A percentile compares a stretch with the other conserved stretches of the same genome.
Evolutionary conservation across 2,113 vertebrate genomes (phyloP).

Genomic region (Pygoscelis adeliae): DNA sequence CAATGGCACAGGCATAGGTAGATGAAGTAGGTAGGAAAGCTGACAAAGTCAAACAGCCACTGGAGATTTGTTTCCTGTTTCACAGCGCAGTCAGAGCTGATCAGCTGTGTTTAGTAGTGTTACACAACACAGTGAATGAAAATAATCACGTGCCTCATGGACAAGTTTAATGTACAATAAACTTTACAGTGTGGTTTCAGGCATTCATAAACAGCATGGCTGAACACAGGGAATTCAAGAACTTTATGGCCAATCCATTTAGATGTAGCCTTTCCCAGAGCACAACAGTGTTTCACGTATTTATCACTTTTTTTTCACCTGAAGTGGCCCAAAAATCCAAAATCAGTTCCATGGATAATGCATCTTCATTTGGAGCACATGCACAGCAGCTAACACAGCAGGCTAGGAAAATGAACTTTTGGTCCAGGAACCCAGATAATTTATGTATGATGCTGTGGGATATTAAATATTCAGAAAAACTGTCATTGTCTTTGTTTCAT

Average conservation of each 20-base stretch:
- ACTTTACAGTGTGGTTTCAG: background rate
- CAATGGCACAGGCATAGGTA: background rate
- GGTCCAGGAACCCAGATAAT: background rate
- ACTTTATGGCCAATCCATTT: background rate
- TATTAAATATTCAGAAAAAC: background rate
- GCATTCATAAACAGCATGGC: background rate
- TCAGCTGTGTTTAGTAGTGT: background rate
- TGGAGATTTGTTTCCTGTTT: background rate
- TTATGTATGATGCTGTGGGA: background rate
- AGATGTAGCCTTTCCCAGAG: background rate
- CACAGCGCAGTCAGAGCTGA: background rate
- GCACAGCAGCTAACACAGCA: background rate
- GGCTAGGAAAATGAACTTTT: background rate
- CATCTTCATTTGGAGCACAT: background rate
- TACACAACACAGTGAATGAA: background rate
- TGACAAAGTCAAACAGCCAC: background rate
- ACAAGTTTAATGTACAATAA: background rate
- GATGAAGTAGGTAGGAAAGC: background rate
- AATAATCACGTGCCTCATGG: background rate
- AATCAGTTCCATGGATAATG: background rate
- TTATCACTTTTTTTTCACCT: background rate
- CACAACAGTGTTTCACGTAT: background rate
- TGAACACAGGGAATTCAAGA: background rate
- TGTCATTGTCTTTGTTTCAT: background rate
- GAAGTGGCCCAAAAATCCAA: background rate